Percentiles rank a stretch among this genome's conserved stretches.
Conservation (phyloP, 2,888 invertebrate genomes). For the Leptinotarsa tumamoca region DNA sequence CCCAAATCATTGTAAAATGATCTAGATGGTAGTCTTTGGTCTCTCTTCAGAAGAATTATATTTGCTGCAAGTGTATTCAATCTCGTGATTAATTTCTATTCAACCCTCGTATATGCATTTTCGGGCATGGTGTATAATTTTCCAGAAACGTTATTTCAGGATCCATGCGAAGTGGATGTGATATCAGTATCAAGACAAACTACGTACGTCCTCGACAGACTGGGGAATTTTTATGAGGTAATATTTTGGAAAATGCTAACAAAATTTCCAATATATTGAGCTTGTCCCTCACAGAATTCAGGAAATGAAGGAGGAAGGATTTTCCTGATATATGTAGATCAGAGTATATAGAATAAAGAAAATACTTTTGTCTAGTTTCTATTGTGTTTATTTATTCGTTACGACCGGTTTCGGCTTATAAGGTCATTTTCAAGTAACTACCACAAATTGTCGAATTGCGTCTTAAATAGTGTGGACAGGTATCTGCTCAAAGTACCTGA, state of each 20-base stretch:
- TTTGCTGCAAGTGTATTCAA: too few species aligned
- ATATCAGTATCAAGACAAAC: constrained; percentile 3
- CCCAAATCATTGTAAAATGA: background rate
- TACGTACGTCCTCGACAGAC: background rate
- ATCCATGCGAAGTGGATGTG: background rate
- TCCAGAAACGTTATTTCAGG: background rate
- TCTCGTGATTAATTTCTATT: background rate
- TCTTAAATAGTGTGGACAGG: too few species aligned
- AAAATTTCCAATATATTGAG: constrained; percentile 2
- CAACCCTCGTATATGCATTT: background rate
- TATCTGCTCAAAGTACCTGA: too few species aligned
- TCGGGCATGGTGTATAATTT: background rate
- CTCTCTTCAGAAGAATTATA: too few species aligned
- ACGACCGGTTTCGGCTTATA: too few species aligned
- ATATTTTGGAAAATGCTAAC: constrained; percentile 1
- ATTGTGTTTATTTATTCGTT: too few species aligned
- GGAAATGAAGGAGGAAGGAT: background rate
- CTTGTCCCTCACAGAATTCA: background rate
- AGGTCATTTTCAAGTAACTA: too few species aligned
- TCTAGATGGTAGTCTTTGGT: too few species aligned
- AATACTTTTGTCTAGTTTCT: too few species aligned
- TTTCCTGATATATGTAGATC: too few species aligned
- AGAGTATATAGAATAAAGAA: too few species aligned
- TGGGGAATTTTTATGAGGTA: background rate
- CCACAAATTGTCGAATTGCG: too few species aligned